phyloP scores from a whole-genome alignment of 1,140 invertebrate species.

The Leptinotarsa texana region DNA sequence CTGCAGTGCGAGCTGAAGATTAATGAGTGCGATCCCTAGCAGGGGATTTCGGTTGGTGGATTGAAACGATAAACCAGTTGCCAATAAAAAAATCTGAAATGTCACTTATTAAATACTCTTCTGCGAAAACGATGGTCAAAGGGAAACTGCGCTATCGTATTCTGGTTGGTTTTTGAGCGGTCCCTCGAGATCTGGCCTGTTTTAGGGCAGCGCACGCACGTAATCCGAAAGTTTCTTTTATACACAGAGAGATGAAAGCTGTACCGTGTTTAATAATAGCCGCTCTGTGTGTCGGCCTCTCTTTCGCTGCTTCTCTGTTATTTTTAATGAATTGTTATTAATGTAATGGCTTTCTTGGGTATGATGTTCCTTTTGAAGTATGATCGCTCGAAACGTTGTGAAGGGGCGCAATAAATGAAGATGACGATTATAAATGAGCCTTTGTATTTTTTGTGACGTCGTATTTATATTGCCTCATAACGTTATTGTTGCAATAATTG shows the following conservation, averaged over 20 bases:
- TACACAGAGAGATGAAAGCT: constrained; percentile 3
- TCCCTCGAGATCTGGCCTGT: too few relatives aligned
- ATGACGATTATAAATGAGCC: not conserved
- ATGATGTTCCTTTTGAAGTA: constrained; percentile 6
- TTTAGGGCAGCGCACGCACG: not conserved
- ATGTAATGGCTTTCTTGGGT: constrained; percentile 8
- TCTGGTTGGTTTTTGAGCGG: not conserved
- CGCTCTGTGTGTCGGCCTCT: constrained; percentile 1
- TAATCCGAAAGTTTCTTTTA: not conserved
- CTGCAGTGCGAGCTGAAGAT: too few relatives aligned
- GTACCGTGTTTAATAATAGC: not conserved
- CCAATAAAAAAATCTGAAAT: not conserved
- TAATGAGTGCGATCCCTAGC: too few relatives aligned
- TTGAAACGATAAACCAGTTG: too few relatives aligned
- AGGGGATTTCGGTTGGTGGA: too few relatives aligned
- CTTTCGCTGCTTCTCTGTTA: not conserved
- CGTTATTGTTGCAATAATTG: too few relatives aligned
- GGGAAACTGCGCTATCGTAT: not conserved
- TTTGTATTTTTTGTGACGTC: too few relatives aligned
- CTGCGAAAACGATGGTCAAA: not conserved
- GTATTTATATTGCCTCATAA: too few relatives aligned
- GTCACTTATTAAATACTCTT: not conserved
- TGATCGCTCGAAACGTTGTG: not conserved
- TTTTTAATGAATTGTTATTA: constrained; percentile 4
- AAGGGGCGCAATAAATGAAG: not conserved